Evolutionary conservation across 1,140 invertebrate species (phyloP).

Genomic region (Drosophila ficusphila): DNA sequence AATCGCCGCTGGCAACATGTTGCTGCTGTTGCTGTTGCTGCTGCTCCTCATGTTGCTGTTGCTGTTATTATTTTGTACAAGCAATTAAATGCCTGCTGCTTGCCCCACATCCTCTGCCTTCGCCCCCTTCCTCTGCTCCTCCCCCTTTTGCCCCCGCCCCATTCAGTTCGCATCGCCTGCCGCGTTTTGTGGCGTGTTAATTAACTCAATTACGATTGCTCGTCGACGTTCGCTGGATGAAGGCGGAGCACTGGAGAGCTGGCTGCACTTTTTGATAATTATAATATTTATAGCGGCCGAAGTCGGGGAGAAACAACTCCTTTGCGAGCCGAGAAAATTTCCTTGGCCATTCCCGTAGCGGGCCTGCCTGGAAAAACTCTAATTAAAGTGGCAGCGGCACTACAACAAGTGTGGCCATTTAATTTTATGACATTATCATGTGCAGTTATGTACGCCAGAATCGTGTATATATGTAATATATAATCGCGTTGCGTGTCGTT

Average conservation of each 20-base stretch:
- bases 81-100: slow-evolving; percentile 75
- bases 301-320: slow-evolving; percentile 17
- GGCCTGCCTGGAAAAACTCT: slow-evolving; percentile 72
- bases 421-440: slow-evolving; percentile 83
- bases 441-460: slow-evolving; percentile 64
- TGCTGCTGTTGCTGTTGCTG: slow-evolving; percentile 22
- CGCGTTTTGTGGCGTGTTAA: slow-evolving; percentile 81
- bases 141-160: background rate
- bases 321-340: slow-evolving; percentile 58
- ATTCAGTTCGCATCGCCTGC: slow-evolving; percentile 45
- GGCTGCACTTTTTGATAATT: slow-evolving; percentile 73
- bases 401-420: slow-evolving; percentile 75
- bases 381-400: slow-evolving; percentile 63
- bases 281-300: slow-evolving; percentile 76
- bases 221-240: slow-evolving; percentile 33
- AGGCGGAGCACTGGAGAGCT: slow-evolving; percentile 16
- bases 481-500: slow-evolving; percentile 56
- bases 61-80: slow-evolving; percentile 74
- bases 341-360: slow-evolving; percentile 41
- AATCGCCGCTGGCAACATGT: slow-evolving; percentile 48
- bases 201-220: slow-evolving; percentile 82
- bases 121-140: too few relatives aligned
- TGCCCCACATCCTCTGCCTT: too few relatives aligned
- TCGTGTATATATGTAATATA: slow-evolving; percentile 24
- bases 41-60: slow-evolving; percentile 39